These are phyloP conservation scores for Dendrolimus houi DNA, from an alignment of 2,888 invertebrate genomes.

Conservation along the genomic window DNA sequence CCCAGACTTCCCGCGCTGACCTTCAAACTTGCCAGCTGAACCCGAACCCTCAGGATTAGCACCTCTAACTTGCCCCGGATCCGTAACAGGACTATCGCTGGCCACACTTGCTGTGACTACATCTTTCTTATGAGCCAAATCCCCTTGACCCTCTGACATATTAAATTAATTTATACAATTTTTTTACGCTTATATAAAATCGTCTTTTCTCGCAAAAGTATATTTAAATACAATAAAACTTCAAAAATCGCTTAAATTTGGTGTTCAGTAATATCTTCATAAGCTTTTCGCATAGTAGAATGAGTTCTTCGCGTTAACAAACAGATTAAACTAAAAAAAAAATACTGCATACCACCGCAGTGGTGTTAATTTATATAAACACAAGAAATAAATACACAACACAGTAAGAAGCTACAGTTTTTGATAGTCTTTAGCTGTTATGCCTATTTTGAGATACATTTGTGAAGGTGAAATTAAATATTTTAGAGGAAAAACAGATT, in stretches of 20 bases:
- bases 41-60: constrained; percentile 46
- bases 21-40: constrained; percentile 62
- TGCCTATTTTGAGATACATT: constrained; percentile 26
- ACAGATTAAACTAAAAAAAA: constrained; percentile 13
- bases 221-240: neutral
- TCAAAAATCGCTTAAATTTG: constrained; percentile 13
- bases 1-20: constrained; percentile 77
- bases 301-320: neutral
- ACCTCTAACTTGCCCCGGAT: constrained; percentile 80
- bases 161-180: constrained; percentile 9
- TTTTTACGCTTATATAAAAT: neutral
- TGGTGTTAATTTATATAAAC: constrained; percentile 6
- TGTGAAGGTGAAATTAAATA: constrained; percentile 29
- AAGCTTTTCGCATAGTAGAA: neutral
- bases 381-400: constrained; percentile 11
- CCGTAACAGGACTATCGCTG: constrained; percentile 85
- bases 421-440: constrained; percentile 13
- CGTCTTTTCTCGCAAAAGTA: neutral
- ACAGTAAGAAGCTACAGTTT: constrained; percentile 16
- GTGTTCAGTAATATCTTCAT: neutral
- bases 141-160: constrained; percentile 63
- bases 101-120: constrained; percentile 70
- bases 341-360: constrained; percentile 14
- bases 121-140: constrained; percentile 56
- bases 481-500: constrained; percentile 40